Base-by-base conservation (phyloP, 2,113 vertebrate species). In the Salvelinus namaycush region DNA sequence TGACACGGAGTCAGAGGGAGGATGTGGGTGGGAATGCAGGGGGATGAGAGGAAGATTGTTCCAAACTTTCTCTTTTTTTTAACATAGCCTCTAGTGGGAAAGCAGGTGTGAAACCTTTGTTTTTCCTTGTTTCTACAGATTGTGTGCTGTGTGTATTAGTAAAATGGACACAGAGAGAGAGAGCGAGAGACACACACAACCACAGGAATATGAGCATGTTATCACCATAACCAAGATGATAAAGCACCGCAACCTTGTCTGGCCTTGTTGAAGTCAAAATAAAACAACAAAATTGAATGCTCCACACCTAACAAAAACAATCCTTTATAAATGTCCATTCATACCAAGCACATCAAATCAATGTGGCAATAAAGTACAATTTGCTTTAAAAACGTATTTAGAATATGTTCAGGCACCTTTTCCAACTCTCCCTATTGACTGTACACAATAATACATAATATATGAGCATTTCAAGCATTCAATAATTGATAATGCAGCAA, bases 401-500 rank as follows among this genome's bases (percentile, higher is more conserved):
- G 14, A 24, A 68, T 72, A 5, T 51, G 77, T 26, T 26, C 20
- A 54, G 6, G 70, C 60, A 44, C 39, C 39, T 49, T 66, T 74
- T 51, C n/a, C 22, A 73, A 22, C 0, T 22, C 31, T 39, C 18
- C 64, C 8, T n/a, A 14, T 29, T 44, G 59, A 26, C 29, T 44
- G 72, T n/a, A 26, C 64, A 22, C 49, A 14, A 39, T 59, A 14
- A 51, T 70, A 59, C 72, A 84, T 84, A 74, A 83, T 81, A 8
- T 18, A 76, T 81, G 49, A 1, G 0, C 9, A 57, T 73, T 74
- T 73, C 8, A 44, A 73, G 27, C 11, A 54, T 79, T 3, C 34
- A 79, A 84, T 82, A 68, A 82, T 74, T 78, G 48, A 81, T 78
- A 16, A 39, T n/a, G 27, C 34, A 68, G 16, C 16, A 48, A 44